Percentiles rank a stretch among this genome's conserved stretches.
Conservation (phyloP, 2,113 vertebrate genomes). For the Eupsittula cactorum region DNA sequence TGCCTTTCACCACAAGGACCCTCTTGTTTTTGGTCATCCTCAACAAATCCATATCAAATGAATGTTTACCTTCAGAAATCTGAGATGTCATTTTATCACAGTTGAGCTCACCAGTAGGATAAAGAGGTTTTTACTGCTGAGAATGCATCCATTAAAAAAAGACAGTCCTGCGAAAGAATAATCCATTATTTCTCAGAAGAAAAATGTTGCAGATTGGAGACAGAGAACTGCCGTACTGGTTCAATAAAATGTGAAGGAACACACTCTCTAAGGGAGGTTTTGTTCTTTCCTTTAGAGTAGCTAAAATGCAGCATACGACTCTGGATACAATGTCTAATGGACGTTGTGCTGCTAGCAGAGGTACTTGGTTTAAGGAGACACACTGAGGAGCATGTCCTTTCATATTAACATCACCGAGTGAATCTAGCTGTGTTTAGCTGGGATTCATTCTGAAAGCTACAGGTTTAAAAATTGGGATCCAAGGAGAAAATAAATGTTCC, state of each 20-base stretch:
- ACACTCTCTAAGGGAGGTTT: background rate
- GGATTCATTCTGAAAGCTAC: background rate
- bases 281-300: background rate
- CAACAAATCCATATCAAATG: background rate
- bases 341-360: background rate
- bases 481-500: background rate
- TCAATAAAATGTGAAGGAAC: background rate
- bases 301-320: background rate
- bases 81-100: background rate
- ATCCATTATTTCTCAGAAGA: background rate
- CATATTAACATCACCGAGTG: background rate
- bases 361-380: background rate
- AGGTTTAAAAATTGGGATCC: background rate
- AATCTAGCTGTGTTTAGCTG: background rate
- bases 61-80: slow-evolving; percentile 14
- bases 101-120: background rate
- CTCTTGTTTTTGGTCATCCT: background rate
- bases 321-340: background rate
- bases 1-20: slow-evolving; percentile 27
- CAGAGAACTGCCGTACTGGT: background rate
- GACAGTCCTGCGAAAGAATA: background rate
- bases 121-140: background rate
- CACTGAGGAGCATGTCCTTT: background rate
- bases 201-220: background rate
- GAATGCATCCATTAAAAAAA: background rate